These are phyloP conservation scores for Hepsetus odoe DNA, from an alignment of 2,113 vertebrate species.

Conservation along the genomic window DNA sequence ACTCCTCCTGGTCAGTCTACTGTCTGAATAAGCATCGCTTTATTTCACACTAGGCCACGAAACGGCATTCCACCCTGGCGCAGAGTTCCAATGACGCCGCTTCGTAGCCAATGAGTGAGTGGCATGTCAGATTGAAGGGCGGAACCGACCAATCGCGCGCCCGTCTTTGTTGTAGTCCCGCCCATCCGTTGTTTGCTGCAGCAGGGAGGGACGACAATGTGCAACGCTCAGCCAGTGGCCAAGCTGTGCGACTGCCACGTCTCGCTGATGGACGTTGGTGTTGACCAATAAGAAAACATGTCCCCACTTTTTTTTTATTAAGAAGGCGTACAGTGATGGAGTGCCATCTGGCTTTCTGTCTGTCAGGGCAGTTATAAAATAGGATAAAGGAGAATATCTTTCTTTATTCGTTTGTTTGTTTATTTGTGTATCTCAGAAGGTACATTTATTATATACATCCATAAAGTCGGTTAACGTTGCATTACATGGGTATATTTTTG, in stretches of 20 bases:
- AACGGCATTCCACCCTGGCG: constrained; percentile 53
- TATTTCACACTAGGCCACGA: constrained; percentile 56
- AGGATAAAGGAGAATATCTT: background rate
- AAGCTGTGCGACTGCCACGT: constrained; percentile 58
- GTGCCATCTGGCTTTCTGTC: background rate
- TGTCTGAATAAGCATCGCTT: constrained; percentile 50
- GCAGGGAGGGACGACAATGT: constrained; percentile 22
- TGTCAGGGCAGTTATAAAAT: no score
- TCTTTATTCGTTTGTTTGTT: no score
- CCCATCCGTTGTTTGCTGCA: constrained; percentile 54
- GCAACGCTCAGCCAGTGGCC: constrained; percentile 51
- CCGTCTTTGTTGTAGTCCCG: constrained; percentile 17
- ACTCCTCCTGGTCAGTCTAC: constrained; percentile 44
- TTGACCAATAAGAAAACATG: constrained; percentile 46
- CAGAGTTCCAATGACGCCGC: constrained; percentile 7
- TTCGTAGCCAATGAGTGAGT: constrained; percentile 55
- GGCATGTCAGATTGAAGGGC: constrained; percentile 10
- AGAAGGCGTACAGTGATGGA: background rate
- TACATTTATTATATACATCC: no score
- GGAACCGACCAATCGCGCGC: constrained; percentile 42
- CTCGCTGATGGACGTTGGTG: background rate
- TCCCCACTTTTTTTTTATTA: background rate
- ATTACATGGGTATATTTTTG: no score
- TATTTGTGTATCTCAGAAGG: no score
- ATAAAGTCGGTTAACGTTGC: no score